Evolutionary conservation across 2,113 vertebrate species (phyloP), one percentile per base, ranked within the genome.

Genomic region (Hippocampus zosterae): DNA sequence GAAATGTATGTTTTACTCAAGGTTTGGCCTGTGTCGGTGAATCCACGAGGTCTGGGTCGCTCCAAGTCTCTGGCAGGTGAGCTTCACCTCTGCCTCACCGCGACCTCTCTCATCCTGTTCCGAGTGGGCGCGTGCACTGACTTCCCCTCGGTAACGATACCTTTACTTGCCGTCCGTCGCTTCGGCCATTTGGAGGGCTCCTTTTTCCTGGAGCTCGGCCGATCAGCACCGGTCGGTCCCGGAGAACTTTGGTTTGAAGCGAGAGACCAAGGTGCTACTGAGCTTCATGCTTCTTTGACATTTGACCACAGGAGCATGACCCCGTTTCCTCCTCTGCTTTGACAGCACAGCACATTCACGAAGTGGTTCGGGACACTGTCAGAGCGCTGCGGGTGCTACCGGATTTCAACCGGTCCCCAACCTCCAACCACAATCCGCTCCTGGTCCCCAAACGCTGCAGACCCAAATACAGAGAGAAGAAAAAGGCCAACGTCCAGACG

Each of bases 201-300:
- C 8, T 90, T 90, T 75, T 90, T 78, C 61, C 16, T 90, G 78
- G 89, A 90, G 82, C 82, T 90, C 0, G 89, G 89, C 70, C 77
- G 89, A 53, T 85, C 85, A 1, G 86, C 86, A 0, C 89, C 86
- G 0, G 67, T 79, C 1, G 89, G 89, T 1, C 85, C 89, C 0
- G 89, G 89, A 44, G 87, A 90, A 65, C 83, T 90, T 71, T 90
- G 89, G 89, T 84, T 90, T 87, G 85, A 83, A 25, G 80, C 80
- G 4, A 68, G 59, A 2, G 81, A 88, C 15, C 74, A 81, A 82
- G 85, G 87, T 88, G 27, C 68, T 16, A 0, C 11, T 25, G 8
- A 40, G 6, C 9, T 11, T 53, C 16, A 7, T 0, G 8, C 23
- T 27, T 2, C 52, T 9, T 33, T 29, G 0, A 8, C 15, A 2